These are phyloP conservation scores for Camptogramma bilineatum DNA, from an alignment of 2,888 invertebrate genomes.

Conservation along the genomic window DNA sequence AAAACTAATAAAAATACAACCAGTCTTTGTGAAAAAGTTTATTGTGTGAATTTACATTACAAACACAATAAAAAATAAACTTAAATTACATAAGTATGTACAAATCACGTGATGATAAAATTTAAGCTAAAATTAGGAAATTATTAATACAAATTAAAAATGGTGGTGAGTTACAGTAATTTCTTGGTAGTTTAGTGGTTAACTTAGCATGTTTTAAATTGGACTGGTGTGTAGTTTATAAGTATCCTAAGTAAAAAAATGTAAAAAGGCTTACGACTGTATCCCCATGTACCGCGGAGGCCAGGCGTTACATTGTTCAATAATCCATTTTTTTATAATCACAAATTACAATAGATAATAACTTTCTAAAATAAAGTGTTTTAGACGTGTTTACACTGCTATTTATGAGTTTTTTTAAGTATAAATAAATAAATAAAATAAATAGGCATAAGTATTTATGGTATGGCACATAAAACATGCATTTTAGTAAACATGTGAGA, in stretches of 20 bases:
- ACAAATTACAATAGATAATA: too few relatives aligned
- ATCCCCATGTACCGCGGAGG: too few relatives aligned
- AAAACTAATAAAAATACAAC: neutral
- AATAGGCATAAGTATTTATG: too few relatives aligned
- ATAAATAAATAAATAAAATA: too few relatives aligned
- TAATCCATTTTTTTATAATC: too few relatives aligned
- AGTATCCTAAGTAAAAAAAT: too few relatives aligned
- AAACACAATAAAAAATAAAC: conserved; percentile 29
- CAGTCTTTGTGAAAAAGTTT: conserved; percentile 58
- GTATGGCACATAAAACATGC: neutral
- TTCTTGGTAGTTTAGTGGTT: neutral
- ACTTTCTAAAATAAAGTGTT: too few relatives aligned
- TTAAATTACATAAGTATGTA: conserved; percentile 51
- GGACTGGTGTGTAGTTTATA: neutral
- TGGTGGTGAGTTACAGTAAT: neutral
- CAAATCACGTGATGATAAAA: conserved; percentile 53
- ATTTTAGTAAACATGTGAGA: neutral
- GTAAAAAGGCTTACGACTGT: too few relatives aligned
- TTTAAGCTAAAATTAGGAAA: conserved; percentile 9
- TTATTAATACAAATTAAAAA: neutral
- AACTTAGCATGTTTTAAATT: neutral
- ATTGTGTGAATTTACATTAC: conserved; percentile 52
- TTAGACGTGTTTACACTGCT: too few relatives aligned
- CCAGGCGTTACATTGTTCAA: too few relatives aligned
- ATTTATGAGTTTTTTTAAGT: too few relatives aligned